These are phyloP conservation scores for Aspidiotus rigidus DNA, from an alignment of 2,888 invertebrate genomes.

Conservation along the genomic window DNA sequence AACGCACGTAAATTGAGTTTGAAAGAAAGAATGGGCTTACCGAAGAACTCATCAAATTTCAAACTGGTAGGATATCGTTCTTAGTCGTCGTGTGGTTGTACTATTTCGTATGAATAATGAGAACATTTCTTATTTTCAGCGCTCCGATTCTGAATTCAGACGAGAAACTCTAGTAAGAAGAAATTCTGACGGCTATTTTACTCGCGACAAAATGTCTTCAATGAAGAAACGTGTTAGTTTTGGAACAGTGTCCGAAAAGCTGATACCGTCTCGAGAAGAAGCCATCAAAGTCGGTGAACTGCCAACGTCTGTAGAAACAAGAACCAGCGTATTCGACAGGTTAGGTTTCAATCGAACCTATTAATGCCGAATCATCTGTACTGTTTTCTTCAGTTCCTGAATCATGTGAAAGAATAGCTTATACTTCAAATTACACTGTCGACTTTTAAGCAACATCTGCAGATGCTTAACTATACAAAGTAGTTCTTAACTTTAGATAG, in stretches of 20 bases:
- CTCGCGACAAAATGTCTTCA: background rate
- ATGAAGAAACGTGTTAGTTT: conserved; percentile 28
- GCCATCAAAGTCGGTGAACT: conserved; percentile 26
- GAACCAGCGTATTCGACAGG: conserved; percentile 28
- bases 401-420: no score
- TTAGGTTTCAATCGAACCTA: conserved; percentile 28
- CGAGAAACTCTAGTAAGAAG: background rate
- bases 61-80: background rate
- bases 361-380: background rate
- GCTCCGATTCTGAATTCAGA: conserved; percentile 7
- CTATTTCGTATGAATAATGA: background rate
- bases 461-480: no score
- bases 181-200: conserved; percentile 6
- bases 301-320: background rate
- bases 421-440: no score
- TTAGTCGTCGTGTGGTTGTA: background rate
- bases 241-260: conserved; percentile 26
- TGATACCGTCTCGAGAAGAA: conserved; percentile 31
- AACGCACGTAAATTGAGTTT: conserved; percentile 20
- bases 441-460: no score
- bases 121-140: background rate
- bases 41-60: background rate
- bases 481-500: no score
- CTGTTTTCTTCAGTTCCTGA: background rate
- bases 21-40: conserved; percentile 24